Base-by-base conservation (phyloP, 2,888 invertebrate species). In the Pteria penguin region DNA sequence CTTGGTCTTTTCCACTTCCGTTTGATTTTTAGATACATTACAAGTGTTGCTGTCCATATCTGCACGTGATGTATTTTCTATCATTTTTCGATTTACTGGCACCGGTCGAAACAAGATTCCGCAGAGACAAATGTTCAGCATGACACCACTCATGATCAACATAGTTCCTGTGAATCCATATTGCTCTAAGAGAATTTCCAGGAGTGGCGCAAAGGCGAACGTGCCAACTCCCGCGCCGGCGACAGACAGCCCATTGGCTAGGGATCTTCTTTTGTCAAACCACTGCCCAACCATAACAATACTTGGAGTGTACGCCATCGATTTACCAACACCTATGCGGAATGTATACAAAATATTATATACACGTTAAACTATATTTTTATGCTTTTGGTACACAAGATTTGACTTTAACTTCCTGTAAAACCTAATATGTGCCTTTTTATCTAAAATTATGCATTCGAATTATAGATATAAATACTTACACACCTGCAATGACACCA, bases 201-300 rank as follows among this genome's bases (percentile, higher is more conserved):
- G 73, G 3, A 84, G 66, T 58, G 80, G 82, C 2, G 85, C 83
- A 26, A 85, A 69, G 0, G 80, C 60, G 71, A 85, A 84, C 27
- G 78, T 76, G 4, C 85, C 85, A 27, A 85, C 67, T 5, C 84
- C 85, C 8, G 81, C 81, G 0, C 85, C 85, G 8, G 83, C 80
- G 2, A 82, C 77, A 1, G 85, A 77, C 3, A 85, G 66, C 1
- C 84, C 84, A 55, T 80, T 84, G 54, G 84, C 85, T 8, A 85
- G 65, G 11, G 84, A 82, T 24, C 84, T 72, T 1, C 79, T 65
- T 29, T 78, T 75, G 27, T 75, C 68, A 69, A 85, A 85, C 70
- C 83, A 84, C 24, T 78, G 71, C 1, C 83, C 85, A 0, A 85
- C 83, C 78, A 85, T 81, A 14, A 85, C 80, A 14, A 85, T 80